A percentile compares a stretch with the other conserved stretches of the same genome.
phyloP scores from a whole-genome alignment of 2,113 vertebrate species.

The Noturus placidus region DNA sequence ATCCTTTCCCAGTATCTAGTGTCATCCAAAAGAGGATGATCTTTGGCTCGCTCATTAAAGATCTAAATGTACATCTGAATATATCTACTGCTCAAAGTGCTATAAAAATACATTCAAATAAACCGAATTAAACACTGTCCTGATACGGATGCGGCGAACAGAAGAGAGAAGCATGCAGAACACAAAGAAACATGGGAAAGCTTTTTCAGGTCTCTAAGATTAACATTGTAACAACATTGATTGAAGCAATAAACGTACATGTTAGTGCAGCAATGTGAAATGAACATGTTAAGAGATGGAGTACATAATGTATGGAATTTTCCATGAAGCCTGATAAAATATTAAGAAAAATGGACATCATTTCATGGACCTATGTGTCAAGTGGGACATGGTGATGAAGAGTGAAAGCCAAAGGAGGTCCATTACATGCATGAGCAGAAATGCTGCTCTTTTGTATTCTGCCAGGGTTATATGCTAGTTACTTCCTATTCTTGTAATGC shows the following conservation, averaged over 20 bases:
- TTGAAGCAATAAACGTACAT: not conserved
- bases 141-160: not conserved
- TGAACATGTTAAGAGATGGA: not conserved
- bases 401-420: conserved; percentile 19
- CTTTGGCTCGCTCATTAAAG: not conserved
- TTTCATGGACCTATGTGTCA: conserved; percentile 27
- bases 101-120: not conserved
- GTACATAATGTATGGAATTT: conserved; percentile 32
- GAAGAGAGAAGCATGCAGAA: not conserved
- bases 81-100: not conserved
- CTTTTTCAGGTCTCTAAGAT: not conserved
- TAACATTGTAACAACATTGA: not conserved
- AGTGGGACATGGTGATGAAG: conserved; percentile 17
- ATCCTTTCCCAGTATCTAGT: not conserved
- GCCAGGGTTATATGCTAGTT: conserved; percentile 11
- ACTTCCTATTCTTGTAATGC: conserved; percentile 29
- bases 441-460: conserved; percentile 25
- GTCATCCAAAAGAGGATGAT: not conserved
- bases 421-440: conserved; percentile 40
- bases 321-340: conserved; percentile 39
- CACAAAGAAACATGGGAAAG: not conserved
- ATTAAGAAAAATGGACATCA: conserved; percentile 37
- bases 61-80: not conserved
- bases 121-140: not conserved
- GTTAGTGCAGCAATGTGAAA: not conserved